These are phyloP conservation scores for Drosophila lutescens DNA, from an alignment of 2,888 invertebrate genomes.

Conservation along the genomic window DNA sequence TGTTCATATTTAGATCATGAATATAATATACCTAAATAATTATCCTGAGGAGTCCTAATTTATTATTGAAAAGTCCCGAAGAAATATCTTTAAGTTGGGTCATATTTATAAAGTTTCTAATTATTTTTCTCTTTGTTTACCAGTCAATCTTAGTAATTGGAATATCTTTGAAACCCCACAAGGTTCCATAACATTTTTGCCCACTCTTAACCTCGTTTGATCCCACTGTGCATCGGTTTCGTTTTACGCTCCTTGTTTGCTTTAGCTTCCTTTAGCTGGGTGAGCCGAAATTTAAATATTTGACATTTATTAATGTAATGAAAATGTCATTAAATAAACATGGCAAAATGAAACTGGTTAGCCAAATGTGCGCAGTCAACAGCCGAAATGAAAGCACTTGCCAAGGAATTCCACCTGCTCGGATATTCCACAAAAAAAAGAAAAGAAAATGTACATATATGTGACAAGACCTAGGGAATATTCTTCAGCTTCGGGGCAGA, in stretches of 20 bases:
- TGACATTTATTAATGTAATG: slow-evolving; percentile 78
- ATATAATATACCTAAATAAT: too few relatives aligned
- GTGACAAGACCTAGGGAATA: slow-evolving; percentile 33
- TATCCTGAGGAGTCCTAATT: too few relatives aligned
- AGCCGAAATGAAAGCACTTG: slow-evolving; percentile 35
- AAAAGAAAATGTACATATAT: neutral
- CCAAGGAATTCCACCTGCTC: slow-evolving; percentile 32
- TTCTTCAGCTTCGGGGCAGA: neutral
- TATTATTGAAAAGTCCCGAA: too few relatives aligned
- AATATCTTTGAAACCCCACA: too few relatives aligned
- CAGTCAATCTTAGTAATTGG: too few relatives aligned
- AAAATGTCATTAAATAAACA: slow-evolving; percentile 73
- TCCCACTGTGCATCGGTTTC: slow-evolving; percentile 28
- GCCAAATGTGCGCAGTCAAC: slow-evolving; percentile 38
- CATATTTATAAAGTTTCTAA: too few relatives aligned
- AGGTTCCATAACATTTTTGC: neutral
- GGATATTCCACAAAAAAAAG: slow-evolving; percentile 4
- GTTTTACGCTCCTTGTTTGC: slow-evolving; percentile 33
- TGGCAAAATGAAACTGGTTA: slow-evolving; percentile 64
- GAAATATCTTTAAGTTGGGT: too few relatives aligned
- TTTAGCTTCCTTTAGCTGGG: slow-evolving; percentile 34
- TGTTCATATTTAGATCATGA: too few relatives aligned
- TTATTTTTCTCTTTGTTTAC: too few relatives aligned
- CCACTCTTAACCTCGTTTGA: neutral
- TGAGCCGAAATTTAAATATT: slow-evolving; percentile 71